These are phyloP conservation scores for Matsumyia berberina DNA, from an alignment of 2,888 invertebrate genomes.

Conservation along the genomic window DNA sequence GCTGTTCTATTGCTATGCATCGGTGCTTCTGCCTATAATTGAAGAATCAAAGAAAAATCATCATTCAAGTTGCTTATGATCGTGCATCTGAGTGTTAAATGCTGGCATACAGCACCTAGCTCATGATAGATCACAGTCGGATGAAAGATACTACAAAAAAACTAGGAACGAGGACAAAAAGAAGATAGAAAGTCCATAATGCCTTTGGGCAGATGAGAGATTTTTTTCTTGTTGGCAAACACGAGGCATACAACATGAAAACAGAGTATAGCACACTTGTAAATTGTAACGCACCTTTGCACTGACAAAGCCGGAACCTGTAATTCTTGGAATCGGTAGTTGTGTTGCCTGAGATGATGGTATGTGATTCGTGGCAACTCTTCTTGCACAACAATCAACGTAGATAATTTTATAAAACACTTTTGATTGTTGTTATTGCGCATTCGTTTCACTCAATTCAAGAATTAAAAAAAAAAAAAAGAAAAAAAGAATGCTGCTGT, in stretches of 20 bases:
- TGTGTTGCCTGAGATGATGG: not conserved
- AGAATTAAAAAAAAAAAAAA: too few species aligned
- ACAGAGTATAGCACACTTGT: conserved; percentile 49
- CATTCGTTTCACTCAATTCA: too few species aligned
- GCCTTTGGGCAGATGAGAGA: not conserved
- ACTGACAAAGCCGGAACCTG: conserved; percentile 71
- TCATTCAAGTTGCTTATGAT: conserved; percentile 3
- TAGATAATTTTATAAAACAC: too few species aligned
- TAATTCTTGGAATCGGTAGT: conserved; percentile 36
- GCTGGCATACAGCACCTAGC: conserved; percentile 12
- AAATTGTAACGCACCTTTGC: conserved; percentile 60
- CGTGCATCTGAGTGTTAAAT: conserved; percentile 29
- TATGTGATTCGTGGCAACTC: conserved; percentile 36
- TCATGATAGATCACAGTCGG: conserved; percentile 28
- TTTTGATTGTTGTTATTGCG: too few species aligned
- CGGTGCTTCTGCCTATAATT: conserved; percentile 9
- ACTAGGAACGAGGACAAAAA: conserved; percentile 23
- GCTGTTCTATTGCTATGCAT: conserved; percentile 4
- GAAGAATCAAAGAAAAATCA: conserved; percentile 7
- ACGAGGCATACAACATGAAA: conserved; percentile 1
- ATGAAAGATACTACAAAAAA: conserved; percentile 11
- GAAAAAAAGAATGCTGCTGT: too few species aligned
- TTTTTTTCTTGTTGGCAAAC: conserved; percentile 1
- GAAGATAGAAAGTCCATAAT: not conserved
- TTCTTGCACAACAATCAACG: not conserved